Conservation (phyloP, 2,888 invertebrate species). For the Lasius fuliginosus region DNA sequence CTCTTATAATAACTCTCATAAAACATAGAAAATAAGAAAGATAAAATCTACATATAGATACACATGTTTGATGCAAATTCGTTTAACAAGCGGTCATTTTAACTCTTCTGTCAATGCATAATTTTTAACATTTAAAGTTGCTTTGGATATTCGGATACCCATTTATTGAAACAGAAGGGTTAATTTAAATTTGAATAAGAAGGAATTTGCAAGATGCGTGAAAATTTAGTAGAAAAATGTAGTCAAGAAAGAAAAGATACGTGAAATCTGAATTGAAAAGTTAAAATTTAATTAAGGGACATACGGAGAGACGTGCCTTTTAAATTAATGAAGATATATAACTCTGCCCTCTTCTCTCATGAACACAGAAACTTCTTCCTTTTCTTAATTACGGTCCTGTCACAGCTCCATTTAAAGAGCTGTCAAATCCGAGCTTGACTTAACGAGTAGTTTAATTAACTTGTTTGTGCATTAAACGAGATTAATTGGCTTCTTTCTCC, state of each 20-base stretch:
- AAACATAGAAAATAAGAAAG: not conserved
- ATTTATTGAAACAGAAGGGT: no score
- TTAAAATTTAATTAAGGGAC: not conserved
- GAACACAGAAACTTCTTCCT: slow-evolving; percentile 5
- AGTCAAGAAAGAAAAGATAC: not conserved
- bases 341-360: slow-evolving; percentile 18
- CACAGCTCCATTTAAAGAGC: slow-evolving; percentile 31
- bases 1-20: not conserved
- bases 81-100: not conserved
- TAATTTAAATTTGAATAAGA: not conserved
- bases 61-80: not conserved
- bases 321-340: slow-evolving; percentile 13
- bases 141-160: no score
- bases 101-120: no score
- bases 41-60: not conserved
- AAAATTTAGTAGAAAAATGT: not conserved
- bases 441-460: slow-evolving; percentile 40
- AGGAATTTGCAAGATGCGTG: not conserved
- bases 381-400: slow-evolving; percentile 34
- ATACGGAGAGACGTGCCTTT: not conserved
- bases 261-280: not conserved
- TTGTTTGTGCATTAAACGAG: slow-evolving; percentile 38
- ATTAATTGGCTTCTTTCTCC: slow-evolving; percentile 35
- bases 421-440: slow-evolving; percentile 39
- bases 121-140: no score